These are phyloP conservation scores for Drosophila nebulosa DNA, from an alignment of 1,140 invertebrate species.

Conservation along the genomic window DNA sequence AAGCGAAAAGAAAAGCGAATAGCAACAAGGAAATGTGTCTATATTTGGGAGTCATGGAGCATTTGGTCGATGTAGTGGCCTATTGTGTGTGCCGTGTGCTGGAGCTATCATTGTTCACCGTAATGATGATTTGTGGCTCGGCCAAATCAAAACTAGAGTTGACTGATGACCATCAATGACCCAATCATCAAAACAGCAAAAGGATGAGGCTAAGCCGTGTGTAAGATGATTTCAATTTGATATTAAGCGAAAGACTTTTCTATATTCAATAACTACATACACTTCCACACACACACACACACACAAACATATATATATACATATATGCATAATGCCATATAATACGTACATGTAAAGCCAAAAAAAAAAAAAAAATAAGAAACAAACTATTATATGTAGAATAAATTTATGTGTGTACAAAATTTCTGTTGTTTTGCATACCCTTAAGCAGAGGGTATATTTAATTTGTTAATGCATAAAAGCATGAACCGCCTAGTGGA, in stretches of 20 bases:
- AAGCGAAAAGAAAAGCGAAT: not conserved
- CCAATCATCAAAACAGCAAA: not conserved
- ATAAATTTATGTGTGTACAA: not conserved
- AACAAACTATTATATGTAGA: not conserved
- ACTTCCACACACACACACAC: not conserved
- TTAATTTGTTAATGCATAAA: too few relatives aligned
- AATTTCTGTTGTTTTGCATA: not conserved
- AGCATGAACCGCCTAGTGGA: too few relatives aligned
- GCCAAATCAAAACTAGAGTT: slow-evolving; percentile 46
- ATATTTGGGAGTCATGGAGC: slow-evolving; percentile 65
- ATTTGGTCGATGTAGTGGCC: slow-evolving; percentile 66
- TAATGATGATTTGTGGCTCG: slow-evolving; percentile 66
- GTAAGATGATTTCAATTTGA: not conserved
- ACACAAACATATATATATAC: not conserved
- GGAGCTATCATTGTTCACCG: slow-evolving; percentile 61
- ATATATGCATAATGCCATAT: not conserved
- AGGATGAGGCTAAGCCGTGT: not conserved
- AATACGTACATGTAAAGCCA: not conserved
- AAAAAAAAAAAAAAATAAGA: not conserved
- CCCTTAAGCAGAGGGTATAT: too few relatives aligned
- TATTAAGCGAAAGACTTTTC: not conserved
- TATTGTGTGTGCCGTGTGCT: slow-evolving; percentile 68
- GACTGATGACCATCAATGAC: slow-evolving; percentile 27
- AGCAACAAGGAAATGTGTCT: slow-evolving; percentile 42
- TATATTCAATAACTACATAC: not conserved